Base-by-base conservation (phyloP, 1,140 invertebrate genomes). In the Drosophila insularis region DNA sequence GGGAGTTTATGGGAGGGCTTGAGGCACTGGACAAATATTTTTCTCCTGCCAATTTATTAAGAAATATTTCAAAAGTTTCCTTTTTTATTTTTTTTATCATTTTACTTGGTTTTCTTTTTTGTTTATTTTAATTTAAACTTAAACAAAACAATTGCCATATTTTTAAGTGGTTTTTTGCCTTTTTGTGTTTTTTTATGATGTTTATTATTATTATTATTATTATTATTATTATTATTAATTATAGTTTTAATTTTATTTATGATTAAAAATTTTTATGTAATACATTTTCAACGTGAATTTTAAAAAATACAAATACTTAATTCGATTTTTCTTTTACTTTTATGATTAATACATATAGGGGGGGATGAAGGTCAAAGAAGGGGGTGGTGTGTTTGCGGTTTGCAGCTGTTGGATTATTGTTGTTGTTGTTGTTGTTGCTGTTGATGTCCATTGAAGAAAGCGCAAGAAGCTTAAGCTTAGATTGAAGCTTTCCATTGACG, bases 221-320 rank as follows among this genome's bases (percentile, higher is more conserved):
- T 27, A 6, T 5, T 69, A 79, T 78, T 70, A 70, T 68, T 73
- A 69, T 71, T 63, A 72, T 86, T 76, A 67, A 63, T 69, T 56
- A 65, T 71, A 65, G 64, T 65, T 68, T 43, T 53, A 27, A 11
- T 43, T 37, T 27, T 62, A 65, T 72, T 63, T 76, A 75, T 75
- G 59, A 71, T 86, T 78, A 79, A 68, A 50, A 50, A 50, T 21
- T 68, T 86, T 81, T 89, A 80, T 80, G 84, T 87, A 87, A 87
- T 89, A 87, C 84, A 87, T 89, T 87, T 89, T 87, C 73, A 87
- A 87, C 84, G 82, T 87, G 70, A 72, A 77, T 89, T 87, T 80
- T 68, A 87, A 50, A 50, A 50, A 80, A 89, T 89, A 89, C 76
- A 86, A 89, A 89, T 89, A 89, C 84, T 89, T 89, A 89, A 64